phyloP scores from a whole-genome alignment of 2,888 invertebrate genomes.

The Lithosia quadra region DNA sequence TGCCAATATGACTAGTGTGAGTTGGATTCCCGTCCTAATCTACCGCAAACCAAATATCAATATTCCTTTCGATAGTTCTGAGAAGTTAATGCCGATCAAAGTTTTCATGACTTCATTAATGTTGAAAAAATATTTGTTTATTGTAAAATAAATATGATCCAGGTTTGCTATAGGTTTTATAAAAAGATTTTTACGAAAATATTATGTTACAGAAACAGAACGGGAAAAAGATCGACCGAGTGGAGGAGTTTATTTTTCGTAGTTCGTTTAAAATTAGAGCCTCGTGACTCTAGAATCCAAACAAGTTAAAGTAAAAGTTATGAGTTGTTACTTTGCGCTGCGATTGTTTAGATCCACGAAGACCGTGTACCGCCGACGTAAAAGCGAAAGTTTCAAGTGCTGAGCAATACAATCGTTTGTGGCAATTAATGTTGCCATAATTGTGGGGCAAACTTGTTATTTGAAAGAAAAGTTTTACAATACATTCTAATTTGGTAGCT shows the following conservation, averaged over 20 bases:
- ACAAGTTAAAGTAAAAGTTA: conserved; percentile 60
- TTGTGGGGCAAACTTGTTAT: conserved; percentile 46
- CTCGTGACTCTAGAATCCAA: conserved; percentile 45
- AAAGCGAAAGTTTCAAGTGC: conserved; percentile 78
- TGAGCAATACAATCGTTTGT: conserved; percentile 70
- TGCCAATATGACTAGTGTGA: not conserved
- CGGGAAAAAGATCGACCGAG: not conserved
- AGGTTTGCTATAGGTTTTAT: not conserved
- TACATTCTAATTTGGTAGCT: not conserved
- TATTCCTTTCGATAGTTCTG: no score
- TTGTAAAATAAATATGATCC: not conserved
- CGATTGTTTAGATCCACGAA: conserved; percentile 70
- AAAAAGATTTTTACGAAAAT: not conserved
- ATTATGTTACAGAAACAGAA: not conserved
- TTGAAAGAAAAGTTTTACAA: conserved; percentile 7
- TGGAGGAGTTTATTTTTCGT: not conserved
- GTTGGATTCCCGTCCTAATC: not conserved
- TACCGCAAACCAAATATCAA: no score
- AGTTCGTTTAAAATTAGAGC: not conserved
- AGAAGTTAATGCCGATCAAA: no score
- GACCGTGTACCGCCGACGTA: conserved; percentile 55
- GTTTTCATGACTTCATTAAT: no score
- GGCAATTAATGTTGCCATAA: conserved; percentile 59
- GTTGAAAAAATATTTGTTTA: no score
- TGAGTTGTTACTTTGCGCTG: conserved; percentile 61